Evolutionary conservation across 64 coral and sea anemone species (phyloP).

Genomic region (Dendronephthya gigantea): DNA sequence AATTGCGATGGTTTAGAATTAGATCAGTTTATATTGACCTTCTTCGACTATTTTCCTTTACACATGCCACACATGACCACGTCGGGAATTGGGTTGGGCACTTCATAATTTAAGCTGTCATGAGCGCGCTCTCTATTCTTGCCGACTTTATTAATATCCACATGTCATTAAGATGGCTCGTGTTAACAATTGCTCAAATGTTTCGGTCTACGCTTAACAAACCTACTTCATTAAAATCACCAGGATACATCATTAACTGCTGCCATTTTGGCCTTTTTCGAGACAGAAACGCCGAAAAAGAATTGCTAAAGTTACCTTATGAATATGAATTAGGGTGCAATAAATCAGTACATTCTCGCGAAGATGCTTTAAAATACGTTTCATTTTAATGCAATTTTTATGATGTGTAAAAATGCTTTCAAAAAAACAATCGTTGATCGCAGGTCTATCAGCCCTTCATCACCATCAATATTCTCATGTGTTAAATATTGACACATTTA

Average conservation of each 20-base stretch:
- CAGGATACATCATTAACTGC: neutral
- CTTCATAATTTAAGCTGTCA: neutral
- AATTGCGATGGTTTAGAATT: no score
- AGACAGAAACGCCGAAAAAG: neutral
- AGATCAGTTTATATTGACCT: neutral
- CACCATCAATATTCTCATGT: neutral
- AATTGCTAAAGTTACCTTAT: no score
- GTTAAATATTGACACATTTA: conserved; percentile 5
- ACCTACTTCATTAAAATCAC: conserved; percentile 11
- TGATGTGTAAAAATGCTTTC: neutral
- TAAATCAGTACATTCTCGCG: neutral
- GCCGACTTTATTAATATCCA: neutral
- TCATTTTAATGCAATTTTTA: neutral
- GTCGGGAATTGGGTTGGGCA: neutral
- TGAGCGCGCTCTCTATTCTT: neutral
- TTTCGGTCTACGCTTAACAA: conserved; percentile 3
- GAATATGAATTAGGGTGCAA: neutral
- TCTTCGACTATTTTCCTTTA: neutral
- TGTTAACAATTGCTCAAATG: conserved; percentile 13
- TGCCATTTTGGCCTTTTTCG: neutral
- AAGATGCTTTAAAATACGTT: neutral
- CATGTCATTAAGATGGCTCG: neutral
- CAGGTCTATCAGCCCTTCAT: neutral
- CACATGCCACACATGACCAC: neutral
- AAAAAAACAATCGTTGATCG: neutral